phyloP scores from a whole-genome alignment of 1,140 invertebrate species.

The Forficula auricularia region DNA sequence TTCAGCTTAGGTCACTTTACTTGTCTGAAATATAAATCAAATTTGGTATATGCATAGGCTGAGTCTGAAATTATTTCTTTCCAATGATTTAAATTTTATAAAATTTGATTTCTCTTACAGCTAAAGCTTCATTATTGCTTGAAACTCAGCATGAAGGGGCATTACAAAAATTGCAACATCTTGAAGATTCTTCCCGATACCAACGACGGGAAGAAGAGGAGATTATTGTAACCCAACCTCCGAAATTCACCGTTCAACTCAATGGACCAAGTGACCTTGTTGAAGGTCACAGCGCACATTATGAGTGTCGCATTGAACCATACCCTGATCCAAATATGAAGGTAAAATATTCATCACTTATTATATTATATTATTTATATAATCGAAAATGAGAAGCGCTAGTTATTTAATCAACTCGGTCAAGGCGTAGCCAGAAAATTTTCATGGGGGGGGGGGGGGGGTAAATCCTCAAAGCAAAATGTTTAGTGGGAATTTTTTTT shows the following conservation, averaged over 20 bases:
- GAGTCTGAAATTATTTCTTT: too few relatives aligned
- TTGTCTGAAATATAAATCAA: too few relatives aligned
- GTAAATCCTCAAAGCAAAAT: too few relatives aligned
- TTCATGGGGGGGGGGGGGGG: too few relatives aligned
- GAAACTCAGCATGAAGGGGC: conserved; percentile 83
- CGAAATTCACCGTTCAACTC: conserved; percentile 68
- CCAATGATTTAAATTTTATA: conserved; percentile 1
- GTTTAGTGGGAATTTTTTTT: too few relatives aligned
- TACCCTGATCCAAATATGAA: conserved; percentile 84
- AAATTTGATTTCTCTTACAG: conserved; percentile 25
- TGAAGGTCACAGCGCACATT: conserved; percentile 81
- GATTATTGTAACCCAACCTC: conserved; percentile 57
- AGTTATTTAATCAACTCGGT: too few relatives aligned
- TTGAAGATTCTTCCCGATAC: conserved; percentile 68
- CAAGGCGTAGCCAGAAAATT: too few relatives aligned
- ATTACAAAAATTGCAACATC: conserved; percentile 64
- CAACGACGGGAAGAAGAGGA: conserved; percentile 67
- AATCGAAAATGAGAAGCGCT: too few relatives aligned
- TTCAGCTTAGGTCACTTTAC: too few relatives aligned
- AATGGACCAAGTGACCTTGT: conserved; percentile 62
- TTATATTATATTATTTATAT: too few relatives aligned
- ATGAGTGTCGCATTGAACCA: conserved; percentile 90
- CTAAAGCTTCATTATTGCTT: conserved; percentile 65
- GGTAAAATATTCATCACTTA: not conserved
- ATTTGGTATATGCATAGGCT: too few relatives aligned